Base-by-base conservation (phyloP, 2,888 invertebrate genomes). In the Timema cristinae region DNA sequence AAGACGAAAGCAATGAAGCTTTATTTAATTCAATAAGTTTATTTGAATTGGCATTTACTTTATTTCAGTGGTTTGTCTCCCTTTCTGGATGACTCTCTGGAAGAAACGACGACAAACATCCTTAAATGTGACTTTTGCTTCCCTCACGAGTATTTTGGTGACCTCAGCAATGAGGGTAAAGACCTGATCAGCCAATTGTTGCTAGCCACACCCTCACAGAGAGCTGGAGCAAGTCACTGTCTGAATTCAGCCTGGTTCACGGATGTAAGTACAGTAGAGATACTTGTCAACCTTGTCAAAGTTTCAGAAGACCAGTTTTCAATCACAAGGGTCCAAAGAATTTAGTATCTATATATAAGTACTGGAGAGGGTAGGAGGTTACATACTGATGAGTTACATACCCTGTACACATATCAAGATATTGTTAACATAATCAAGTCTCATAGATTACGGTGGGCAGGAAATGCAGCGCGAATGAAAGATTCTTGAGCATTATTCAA, bases 91-190 rank as follows among this genome's bases (percentile, higher is more conserved):
- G 93, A 93, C 79, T 91, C 91, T 13, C 86, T 91, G 75, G 93
- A 93, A 79, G 93, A 93, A 82, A 93, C 93, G 47, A 92, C 91
- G 56, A 89, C 92, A 6, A 93, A 93, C 80, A 92, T 93, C 75
- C 85, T 92, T 32, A 91, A 91, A 80, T 90, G 91, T 79, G 92
- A 93, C 83, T 93, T 89, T 81, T 92, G 92, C 79, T 93, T 92
- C 82, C 92, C 92, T 15, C 88, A 90, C 71, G 92, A 93, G 79
- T 91, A 91, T 81, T 93, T 93, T 83, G 82, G 84, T 54, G 85
- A 84, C 59, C 85, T 92, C 71, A 90, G 89, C 49, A 85, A 85
- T 74, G 88, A 89, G 71, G 92, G 90, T 61, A 91, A 90, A 79
- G 84, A 86, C 66, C 83, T 93, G 73, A 88, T 93, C 72, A 83